phyloP scores from a whole-genome alignment of 1,140 invertebrate genomes.

The Calliphora vicina region DNA sequence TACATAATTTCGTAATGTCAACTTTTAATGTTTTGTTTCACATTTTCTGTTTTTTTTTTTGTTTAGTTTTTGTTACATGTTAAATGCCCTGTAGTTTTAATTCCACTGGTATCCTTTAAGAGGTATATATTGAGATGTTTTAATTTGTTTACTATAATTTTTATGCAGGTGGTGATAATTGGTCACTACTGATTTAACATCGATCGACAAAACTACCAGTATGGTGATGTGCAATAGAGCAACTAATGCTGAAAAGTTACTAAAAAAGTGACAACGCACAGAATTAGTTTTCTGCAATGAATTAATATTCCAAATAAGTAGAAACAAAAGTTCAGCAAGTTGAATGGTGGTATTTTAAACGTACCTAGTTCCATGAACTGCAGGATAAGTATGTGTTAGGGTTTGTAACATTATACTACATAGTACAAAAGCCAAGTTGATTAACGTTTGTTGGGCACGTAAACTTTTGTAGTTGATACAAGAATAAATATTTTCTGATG shows the following conservation, averaged over 20 bases:
- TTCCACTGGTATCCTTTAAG: too few relatives aligned
- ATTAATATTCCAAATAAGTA: too few relatives aligned
- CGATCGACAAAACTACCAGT: too few relatives aligned
- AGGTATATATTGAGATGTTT: too few relatives aligned
- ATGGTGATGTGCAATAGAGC: too few relatives aligned
- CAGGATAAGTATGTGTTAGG: background rate
- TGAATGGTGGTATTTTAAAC: background rate
- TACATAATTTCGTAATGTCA: slow-evolving; percentile 55
- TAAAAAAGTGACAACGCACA: too few relatives aligned
- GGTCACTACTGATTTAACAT: too few relatives aligned
- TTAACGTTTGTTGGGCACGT: slow-evolving; percentile 55
- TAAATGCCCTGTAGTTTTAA: background rate
- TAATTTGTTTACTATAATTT: too few relatives aligned
- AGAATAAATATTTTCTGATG: slow-evolving; percentile 19
- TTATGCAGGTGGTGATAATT: too few relatives aligned
- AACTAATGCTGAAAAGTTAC: too few relatives aligned
- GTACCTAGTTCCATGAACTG: background rate
- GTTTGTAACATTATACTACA: background rate
- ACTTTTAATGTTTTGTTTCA: slow-evolving; percentile 55
- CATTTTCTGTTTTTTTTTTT: slow-evolving; percentile 38
- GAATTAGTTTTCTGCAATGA: too few relatives aligned
- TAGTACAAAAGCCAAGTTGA: slow-evolving; percentile 42
- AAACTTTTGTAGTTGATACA: slow-evolving; percentile 39
- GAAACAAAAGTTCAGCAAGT: too few relatives aligned
- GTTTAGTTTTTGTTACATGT: background rate